A percentile compares a stretch with the other conserved stretches of the same genome.
phyloP scores from a whole-genome alignment of 1,140 invertebrate species.

The Bilobella aurantiaca region DNA sequence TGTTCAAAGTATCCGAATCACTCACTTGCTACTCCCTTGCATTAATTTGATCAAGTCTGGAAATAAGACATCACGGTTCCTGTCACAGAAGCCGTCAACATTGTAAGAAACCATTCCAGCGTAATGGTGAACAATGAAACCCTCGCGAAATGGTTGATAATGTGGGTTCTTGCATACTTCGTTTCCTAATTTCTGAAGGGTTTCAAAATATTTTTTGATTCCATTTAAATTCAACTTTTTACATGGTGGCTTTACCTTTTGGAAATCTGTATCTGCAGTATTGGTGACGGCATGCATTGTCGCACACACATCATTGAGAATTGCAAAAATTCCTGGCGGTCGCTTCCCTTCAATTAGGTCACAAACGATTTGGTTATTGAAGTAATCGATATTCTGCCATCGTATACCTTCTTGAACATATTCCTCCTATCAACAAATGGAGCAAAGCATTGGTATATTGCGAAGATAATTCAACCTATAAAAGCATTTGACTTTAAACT shows the following conservation, averaged over 20 bases:
- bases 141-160: constrained; percentile 49
- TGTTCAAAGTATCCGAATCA: too few species aligned
- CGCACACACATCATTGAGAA: constrained; percentile 64
- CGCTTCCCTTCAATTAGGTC: constrained; percentile 55
- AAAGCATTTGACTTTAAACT: too few species aligned
- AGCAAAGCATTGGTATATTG: too few species aligned
- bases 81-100: constrained; percentile 63
- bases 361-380: constrained; percentile 61
- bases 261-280: constrained; percentile 52
- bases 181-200: constrained; percentile 49
- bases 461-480: too few species aligned
- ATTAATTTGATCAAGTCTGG: constrained; percentile 61
- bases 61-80: constrained; percentile 64
- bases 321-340: constrained; percentile 53
- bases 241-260: constrained; percentile 42
- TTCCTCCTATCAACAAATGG: constrained; percentile 50
- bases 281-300: constrained; percentile 60
- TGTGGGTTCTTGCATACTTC: constrained; percentile 50
- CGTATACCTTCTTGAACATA: constrained; percentile 60
- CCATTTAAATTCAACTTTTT: not conserved
- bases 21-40: constrained; percentile 59
- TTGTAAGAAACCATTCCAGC: constrained; percentile 61
- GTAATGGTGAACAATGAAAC: constrained; percentile 61
- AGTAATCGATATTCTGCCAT: constrained; percentile 65
- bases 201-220: not conserved